Conservation (phyloP, 2,888 invertebrate species). For the Xestia c-nigrum region DNA sequence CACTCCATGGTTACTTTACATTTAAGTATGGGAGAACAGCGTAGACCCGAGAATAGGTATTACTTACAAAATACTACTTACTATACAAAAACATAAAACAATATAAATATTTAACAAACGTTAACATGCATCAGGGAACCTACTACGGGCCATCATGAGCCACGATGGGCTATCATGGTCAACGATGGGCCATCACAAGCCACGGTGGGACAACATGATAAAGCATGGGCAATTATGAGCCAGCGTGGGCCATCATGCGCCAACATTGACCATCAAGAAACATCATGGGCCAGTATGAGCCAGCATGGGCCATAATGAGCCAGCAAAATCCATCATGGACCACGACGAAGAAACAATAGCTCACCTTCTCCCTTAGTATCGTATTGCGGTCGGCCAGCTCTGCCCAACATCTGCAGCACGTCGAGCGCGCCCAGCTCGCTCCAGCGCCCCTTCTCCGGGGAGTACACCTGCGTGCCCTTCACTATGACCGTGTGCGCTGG, state of each 20-base stretch:
- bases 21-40: too few relatives aligned
- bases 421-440: slow-evolving; percentile 99
- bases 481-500: slow-evolving; percentile 99
- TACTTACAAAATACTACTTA: too few relatives aligned
- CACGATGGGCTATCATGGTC: background rate
- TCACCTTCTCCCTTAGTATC: slow-evolving; percentile 95
- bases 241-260: background rate
- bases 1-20: too few relatives aligned
- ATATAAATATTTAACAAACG: too few relatives aligned
- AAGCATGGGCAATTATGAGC: too few relatives aligned
- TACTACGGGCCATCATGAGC: too few relatives aligned
- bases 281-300: background rate
- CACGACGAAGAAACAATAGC: background rate
- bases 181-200: background rate
- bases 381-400: slow-evolving; percentile 99
- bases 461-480: slow-evolving; percentile 99
- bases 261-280: background rate
- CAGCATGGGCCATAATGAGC: background rate
- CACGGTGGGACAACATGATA: background rate
- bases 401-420: slow-evolving; percentile 99
- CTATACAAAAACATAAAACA: too few relatives aligned
- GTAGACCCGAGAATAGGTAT: too few relatives aligned
- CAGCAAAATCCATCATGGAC: background rate
- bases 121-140: too few relatives aligned
- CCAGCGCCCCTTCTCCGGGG: slow-evolving; percentile 99